A percentile compares a stretch with the other conserved stretches of the same genome.
These are phyloP conservation scores for Synergus laeviventris DNA, from an alignment of 2,888 invertebrate species.

Conservation along the genomic window DNA sequence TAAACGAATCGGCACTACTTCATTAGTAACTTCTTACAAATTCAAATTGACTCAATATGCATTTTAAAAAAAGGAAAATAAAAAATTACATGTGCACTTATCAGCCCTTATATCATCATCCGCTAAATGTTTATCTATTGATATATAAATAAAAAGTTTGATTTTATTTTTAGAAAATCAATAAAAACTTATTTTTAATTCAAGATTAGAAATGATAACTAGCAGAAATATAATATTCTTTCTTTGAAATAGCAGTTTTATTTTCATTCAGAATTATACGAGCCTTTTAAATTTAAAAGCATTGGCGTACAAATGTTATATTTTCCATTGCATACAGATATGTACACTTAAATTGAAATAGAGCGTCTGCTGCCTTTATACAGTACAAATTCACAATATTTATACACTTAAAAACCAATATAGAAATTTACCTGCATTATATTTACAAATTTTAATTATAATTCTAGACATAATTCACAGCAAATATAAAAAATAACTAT, in stretches of 20 bases:
- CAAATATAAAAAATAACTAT: neutral
- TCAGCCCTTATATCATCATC: too few relatives aligned
- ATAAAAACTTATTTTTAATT: too few relatives aligned
- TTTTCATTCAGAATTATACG: neutral
- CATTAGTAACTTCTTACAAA: too few relatives aligned
- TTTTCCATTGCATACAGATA: constrained; percentile 20
- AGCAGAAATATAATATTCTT: neutral
- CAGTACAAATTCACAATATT: neutral
- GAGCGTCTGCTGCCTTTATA: neutral
- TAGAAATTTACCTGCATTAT: neutral
- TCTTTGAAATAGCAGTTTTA: neutral
- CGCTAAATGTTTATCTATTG: too few relatives aligned
- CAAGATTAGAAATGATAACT: too few relatives aligned
- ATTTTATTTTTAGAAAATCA: too few relatives aligned
- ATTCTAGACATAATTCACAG: neutral
- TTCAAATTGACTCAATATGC: too few relatives aligned
- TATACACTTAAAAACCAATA: neutral
- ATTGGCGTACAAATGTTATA: constrained; percentile 7
- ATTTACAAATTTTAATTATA: constrained; percentile 2
- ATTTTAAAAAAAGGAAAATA: too few relatives aligned
- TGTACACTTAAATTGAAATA: constrained; percentile 2
- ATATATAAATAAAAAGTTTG: too few relatives aligned
- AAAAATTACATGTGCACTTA: too few relatives aligned
- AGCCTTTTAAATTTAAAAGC: neutral
- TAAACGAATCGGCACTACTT: too few relatives aligned